A percentile compares a stretch with the other conserved stretches of the same genome.
Evolutionary conservation across 2,888 invertebrate species (phyloP).

Genomic region (Magallana nippona): DNA sequence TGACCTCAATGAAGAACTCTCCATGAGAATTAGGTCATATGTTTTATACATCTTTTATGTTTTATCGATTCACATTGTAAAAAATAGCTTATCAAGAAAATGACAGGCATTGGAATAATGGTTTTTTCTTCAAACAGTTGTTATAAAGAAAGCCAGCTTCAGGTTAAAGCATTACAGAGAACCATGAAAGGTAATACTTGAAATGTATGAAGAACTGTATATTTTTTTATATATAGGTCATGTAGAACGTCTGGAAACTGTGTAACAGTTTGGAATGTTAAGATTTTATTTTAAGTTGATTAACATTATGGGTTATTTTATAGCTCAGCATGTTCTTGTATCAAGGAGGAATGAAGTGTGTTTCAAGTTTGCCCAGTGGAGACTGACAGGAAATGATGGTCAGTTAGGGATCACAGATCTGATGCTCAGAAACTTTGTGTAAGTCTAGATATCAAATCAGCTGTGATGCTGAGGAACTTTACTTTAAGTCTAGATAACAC

Average conservation of each 20-base stretch:
- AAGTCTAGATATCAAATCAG: slow-evolving; percentile 57
- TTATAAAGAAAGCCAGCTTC: slow-evolving; percentile 80
- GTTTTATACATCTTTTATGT: background rate
- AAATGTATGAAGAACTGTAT: too few species aligned
- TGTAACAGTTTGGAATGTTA: too few species aligned
- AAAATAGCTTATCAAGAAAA: background rate
- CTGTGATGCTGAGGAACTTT: too few species aligned
- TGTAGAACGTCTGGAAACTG: background rate
- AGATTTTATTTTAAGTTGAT: background rate
- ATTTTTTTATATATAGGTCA: background rate
- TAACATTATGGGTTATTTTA: slow-evolving; percentile 2
- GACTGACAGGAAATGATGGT: slow-evolving; percentile 97
- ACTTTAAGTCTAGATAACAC: slow-evolving; percentile 84
- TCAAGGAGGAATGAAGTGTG: slow-evolving; percentile 96
- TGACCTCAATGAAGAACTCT: slow-evolving; percentile 93
- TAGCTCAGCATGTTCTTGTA: slow-evolving; percentile 75
- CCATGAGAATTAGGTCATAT: slow-evolving; percentile 93
- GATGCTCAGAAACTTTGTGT: slow-evolving; percentile 96
- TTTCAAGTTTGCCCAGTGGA: slow-evolving; percentile 98
- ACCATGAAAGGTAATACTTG: slow-evolving; percentile 51
- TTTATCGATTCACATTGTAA: background rate
- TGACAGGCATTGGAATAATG: background rate
- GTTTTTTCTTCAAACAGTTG: slow-evolving; percentile 69
- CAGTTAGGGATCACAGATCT: slow-evolving; percentile 98
- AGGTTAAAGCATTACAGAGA: slow-evolving; percentile 70